phyloP scores from a whole-genome alignment of 2,888 invertebrate genomes.

The Eilema griseolum region DNA sequence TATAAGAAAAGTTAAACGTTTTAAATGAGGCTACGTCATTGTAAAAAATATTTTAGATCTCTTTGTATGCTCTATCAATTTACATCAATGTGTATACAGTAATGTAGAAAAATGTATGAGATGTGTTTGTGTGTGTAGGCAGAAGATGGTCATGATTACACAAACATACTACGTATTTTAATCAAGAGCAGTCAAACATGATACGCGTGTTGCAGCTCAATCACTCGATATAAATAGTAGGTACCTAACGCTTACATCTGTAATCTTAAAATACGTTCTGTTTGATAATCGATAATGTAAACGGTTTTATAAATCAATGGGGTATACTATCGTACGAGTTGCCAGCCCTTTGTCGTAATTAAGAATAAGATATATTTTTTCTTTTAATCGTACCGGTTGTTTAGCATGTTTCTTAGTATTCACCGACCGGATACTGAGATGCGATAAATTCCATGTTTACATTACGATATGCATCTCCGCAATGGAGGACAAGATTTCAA shows the following conservation, averaged over 20 bases:
- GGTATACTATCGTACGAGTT: constrained; percentile 50
- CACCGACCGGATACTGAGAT: constrained; percentile 66
- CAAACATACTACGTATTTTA: constrained; percentile 50
- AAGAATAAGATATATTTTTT: constrained; percentile 52
- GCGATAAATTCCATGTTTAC: constrained; percentile 74
- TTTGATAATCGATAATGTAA: constrained; percentile 71
- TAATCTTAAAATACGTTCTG: constrained; percentile 62
- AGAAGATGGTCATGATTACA: constrained; percentile 22
- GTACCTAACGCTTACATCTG: constrained; percentile 59
- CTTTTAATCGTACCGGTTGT: constrained; percentile 52
- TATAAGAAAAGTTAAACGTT: constrained; percentile 13
- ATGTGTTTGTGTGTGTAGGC: constrained; percentile 25
- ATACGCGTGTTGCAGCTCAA: constrained; percentile 62
- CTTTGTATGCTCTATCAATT: constrained; percentile 19
- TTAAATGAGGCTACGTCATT: constrained; percentile 15
- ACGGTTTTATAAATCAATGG: constrained; percentile 68
- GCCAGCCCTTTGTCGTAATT: constrained; percentile 60
- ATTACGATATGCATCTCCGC: constrained; percentile 64
- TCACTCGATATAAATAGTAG: constrained; percentile 62
- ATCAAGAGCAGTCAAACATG: constrained; percentile 58
- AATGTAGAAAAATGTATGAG: constrained; percentile 36
- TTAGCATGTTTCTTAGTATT: constrained; percentile 68
- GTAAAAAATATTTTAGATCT: constrained; percentile 14
- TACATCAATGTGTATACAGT: constrained; percentile 22
- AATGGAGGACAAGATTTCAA: constrained; percentile 62